These are phyloP conservation scores for Zosterops borbonicus DNA, from an alignment of 2,113 vertebrate genomes.

Conservation along the genomic window DNA sequence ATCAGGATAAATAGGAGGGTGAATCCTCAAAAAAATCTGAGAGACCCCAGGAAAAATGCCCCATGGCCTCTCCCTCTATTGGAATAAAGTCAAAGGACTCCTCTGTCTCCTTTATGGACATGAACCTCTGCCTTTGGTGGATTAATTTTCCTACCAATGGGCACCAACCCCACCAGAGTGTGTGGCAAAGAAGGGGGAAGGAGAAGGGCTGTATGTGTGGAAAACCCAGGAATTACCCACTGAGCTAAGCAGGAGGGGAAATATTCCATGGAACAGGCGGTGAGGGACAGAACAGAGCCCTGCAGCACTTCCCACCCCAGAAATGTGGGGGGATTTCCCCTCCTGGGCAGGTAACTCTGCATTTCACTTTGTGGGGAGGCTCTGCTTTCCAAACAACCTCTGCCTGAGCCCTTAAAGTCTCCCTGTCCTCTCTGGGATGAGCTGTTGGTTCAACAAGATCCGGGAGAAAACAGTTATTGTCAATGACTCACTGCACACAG, in stretches of 20 bases:
- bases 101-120: too few relatives aligned
- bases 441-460: not conserved
- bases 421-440: not conserved
- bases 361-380: not conserved
- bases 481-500: not conserved
- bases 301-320: not conserved
- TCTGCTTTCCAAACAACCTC: not conserved
- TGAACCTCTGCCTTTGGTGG: too few relatives aligned
- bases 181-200: not conserved
- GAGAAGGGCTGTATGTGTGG: not conserved
- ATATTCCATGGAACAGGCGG: rapidly evolving
- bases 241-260: not conserved
- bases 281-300: not conserved
- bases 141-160: too few relatives aligned
- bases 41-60: too few relatives aligned
- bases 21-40: too few relatives aligned
- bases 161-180: not conserved
- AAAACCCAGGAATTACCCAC: not conserved
- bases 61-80: too few relatives aligned
- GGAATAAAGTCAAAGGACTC: too few relatives aligned
- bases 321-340: not conserved
- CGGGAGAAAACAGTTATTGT: not conserved
- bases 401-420: not conserved
- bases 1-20: too few relatives aligned
- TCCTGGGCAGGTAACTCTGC: not conserved